Base-by-base conservation (phyloP, 1,140 invertebrate species). In the Daktulosphaira vitifoliae region DNA sequence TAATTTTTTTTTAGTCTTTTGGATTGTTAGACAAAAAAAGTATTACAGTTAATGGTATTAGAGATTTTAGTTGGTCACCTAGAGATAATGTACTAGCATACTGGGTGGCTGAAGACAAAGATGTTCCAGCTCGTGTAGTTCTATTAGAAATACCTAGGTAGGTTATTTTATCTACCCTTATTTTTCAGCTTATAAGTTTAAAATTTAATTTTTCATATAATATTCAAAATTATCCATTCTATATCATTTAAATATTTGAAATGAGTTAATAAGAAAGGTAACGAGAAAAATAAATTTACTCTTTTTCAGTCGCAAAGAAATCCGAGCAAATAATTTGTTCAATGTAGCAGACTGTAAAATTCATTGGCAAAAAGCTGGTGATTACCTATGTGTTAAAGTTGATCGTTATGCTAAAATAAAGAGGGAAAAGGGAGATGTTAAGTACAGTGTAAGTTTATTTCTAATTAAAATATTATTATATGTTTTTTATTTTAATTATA, bases 321-420 rank as follows among this genome's bases (percentile, higher is more conserved):
- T 89, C n/a, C 84, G 96, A 71, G 90, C 92, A 52, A 96, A 97
- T 72, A 98, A 98, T 76, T 79, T 99, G 26, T 99, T 99, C 80
- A 97, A 92, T 70, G 96, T 99, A 0, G 91, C 94, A 9, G 94
- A 98, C 71, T 98, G 95, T 77, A 96, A 96, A 72, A 93, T 99
- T 73, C 93, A 95, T 74, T 99, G 97, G 97, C 96, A 99, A 77
- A 98, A 97, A 75, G 91, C 86, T 65, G 97, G 96, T 7, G 93
- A 98, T 73, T 97, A 95, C 75, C 79, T 98, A 15, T 98, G 96
- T 73, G 95, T 98, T 0, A 98, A 98, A 80, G 96, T 98, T 0
- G 95, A 98, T 76, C 84, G 96, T 15, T 99, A 97, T 75, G 86
- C 88, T 3, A 98, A 98, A 78, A 81, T 87, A n/a, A 85, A 86